phyloP scores from a whole-genome alignment of 2,888 invertebrate species.

The Uropetala carovei region DNA sequence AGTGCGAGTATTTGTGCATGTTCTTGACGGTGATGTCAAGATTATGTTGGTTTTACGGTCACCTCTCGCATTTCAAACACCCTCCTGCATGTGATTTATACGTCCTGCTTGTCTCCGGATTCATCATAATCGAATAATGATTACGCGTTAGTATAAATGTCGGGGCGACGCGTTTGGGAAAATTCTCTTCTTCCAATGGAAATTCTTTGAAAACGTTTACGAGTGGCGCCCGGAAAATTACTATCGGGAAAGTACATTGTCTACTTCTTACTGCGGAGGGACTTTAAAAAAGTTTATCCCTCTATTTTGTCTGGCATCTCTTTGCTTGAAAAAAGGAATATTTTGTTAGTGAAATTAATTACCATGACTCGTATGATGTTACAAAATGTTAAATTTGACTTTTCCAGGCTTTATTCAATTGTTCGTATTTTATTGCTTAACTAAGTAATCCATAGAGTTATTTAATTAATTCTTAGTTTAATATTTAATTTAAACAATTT shows the following conservation, averaged over 20 bases:
- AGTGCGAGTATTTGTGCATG: conserved; percentile 59
- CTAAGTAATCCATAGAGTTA: no score
- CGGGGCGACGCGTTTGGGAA: conserved; percentile 11
- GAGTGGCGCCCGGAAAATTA: neutral
- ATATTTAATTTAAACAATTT: no score
- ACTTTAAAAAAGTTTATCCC: no score
- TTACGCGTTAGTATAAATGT: neutral
- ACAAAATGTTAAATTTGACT: no score
- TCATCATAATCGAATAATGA: conserved; percentile 58
- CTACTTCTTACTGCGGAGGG: no score
- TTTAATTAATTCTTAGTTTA: no score
- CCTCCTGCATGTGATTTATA: conserved; percentile 45
- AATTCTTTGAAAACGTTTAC: neutral
- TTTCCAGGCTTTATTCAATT: no score
- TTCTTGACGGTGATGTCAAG: conserved; percentile 64
- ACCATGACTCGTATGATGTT: no score
- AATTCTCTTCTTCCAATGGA: neutral
- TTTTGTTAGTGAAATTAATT: no score
- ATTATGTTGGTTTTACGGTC: conserved; percentile 49
- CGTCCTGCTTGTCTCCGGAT: conserved; percentile 14
- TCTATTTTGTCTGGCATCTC: no score
- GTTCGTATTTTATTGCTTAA: no score
- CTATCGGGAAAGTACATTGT: neutral
- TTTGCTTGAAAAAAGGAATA: no score
- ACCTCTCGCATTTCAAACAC: conserved; percentile 32